A percentile compares a stretch with the other conserved stretches of the same genome.
These are phyloP conservation scores for Brachymystax lenok DNA, from an alignment of 2,797 vertebrate genomes.

Conservation along the genomic window DNA sequence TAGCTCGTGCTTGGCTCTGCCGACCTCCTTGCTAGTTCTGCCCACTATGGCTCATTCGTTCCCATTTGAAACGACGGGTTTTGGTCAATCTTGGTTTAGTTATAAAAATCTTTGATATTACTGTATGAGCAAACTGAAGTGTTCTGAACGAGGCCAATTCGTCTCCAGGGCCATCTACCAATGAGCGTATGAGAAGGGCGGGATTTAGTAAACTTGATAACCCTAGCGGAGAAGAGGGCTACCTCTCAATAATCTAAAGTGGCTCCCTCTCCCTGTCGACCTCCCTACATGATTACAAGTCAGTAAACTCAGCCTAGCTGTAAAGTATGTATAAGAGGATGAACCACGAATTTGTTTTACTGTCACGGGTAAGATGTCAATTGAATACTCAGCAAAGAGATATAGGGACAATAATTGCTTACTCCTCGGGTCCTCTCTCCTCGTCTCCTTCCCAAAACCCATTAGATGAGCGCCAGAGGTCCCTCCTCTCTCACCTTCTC, in stretches of 20 bases:
- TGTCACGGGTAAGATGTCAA: neutral
- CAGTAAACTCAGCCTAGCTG: neutral
- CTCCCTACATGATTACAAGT: neutral
- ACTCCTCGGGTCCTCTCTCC: too few species aligned
- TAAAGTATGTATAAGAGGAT: neutral
- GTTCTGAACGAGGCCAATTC: neutral
- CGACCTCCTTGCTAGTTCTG: too few species aligned
- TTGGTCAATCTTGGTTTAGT: too few species aligned
- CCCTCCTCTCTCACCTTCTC: too few species aligned
- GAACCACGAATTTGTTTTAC: neutral
- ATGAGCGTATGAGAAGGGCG: slow-evolving; percentile 45
- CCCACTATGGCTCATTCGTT: too few species aligned
- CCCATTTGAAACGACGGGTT: too few species aligned
- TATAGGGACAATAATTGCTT: too few species aligned
- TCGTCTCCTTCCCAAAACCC: too few species aligned
- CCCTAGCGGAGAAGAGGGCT: slow-evolving; percentile 30
- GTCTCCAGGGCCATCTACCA: slow-evolving; percentile 22
- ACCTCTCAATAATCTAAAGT: slow-evolving; percentile 17
- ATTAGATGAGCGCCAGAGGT: too few species aligned
- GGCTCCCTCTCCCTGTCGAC: neutral
- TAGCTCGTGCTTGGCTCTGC: too few species aligned
- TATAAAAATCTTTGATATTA: neutral
- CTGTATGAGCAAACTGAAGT: neutral
- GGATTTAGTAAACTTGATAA: slow-evolving; percentile 52
- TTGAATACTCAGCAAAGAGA: too few species aligned